phyloP scores from a whole-genome alignment of 2,797 vertebrate species.

The Rhabdomys pumilio region DNA sequence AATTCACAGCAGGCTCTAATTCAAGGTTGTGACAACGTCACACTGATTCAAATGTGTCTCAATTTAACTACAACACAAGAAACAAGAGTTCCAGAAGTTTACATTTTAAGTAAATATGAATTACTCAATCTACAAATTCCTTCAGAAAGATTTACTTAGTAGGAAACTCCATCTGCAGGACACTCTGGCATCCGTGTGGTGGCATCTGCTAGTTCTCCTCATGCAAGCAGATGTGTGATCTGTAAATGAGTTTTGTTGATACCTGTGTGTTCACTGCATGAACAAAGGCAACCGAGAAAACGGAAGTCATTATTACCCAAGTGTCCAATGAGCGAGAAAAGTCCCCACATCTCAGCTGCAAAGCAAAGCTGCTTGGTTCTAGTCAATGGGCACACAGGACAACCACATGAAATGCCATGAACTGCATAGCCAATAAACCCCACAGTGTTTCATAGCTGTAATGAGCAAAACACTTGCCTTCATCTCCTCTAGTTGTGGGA shows the following conservation, averaged over 20 bases:
- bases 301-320: slow-evolving; percentile 53
- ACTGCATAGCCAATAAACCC: neutral
- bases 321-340: neutral
- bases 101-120: slow-evolving; percentile 69
- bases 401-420: neutral
- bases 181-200: slow-evolving; percentile 58
- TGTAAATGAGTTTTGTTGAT: slow-evolving; percentile 35
- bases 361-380: neutral
- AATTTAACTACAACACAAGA: slow-evolving; percentile 29
- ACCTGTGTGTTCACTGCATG: slow-evolving; percentile 29
- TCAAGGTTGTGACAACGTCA: slow-evolving; percentile 9
- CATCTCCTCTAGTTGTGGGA: neutral
- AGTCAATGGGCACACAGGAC: neutral
- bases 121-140: slow-evolving; percentile 50
- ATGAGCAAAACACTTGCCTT: neutral
- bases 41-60: slow-evolving; percentile 26
- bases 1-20: neutral
- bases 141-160: slow-evolving; percentile 68
- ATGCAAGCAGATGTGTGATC: slow-evolving; percentile 58
- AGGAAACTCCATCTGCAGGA: slow-evolving; percentile 62
- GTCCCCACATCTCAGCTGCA: slow-evolving; percentile 28
- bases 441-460: neutral
- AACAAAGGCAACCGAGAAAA: slow-evolving; percentile 51
- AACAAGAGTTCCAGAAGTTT: slow-evolving; percentile 56
- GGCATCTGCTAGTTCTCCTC: slow-evolving; percentile 57